Conservation (phyloP, 2,113 vertebrate species). For the Heliornis fulica region DNA sequence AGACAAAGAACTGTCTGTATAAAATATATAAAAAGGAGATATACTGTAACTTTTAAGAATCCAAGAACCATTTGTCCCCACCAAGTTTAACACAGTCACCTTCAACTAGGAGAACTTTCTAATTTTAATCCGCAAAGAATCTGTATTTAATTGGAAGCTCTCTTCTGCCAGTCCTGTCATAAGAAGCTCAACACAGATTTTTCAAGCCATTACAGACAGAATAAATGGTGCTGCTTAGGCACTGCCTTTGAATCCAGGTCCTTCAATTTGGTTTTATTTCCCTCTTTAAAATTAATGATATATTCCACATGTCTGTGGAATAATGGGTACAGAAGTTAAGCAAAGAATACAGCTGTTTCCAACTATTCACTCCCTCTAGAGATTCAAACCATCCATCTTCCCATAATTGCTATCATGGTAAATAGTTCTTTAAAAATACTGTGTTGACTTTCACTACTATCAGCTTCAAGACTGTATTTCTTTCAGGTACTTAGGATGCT, state of each 20-base stretch:
- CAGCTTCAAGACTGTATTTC: neutral
- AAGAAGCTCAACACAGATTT: conserved; percentile 12
- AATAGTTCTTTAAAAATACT: conserved; percentile 20
- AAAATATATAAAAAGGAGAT: conserved; percentile 6
- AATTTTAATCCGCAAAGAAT: neutral
- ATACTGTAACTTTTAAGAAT: neutral
- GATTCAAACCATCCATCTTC: conserved; percentile 30
- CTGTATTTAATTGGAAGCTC: conserved; percentile 34
- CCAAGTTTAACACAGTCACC: neutral
- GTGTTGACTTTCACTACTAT: neutral
- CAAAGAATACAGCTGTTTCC: neutral
- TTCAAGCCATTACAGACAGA: conserved; percentile 2
- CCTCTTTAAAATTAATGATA: conserved; percentile 58
- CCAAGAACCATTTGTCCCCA: conserved; percentile 11
- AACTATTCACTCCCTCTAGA: neutral
- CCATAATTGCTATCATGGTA: neutral
- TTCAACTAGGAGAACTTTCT: conserved; percentile 16
- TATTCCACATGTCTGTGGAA: conserved; percentile 16
- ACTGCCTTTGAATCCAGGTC: conserved; percentile 37
- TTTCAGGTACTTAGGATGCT: neutral
- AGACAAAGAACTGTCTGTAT: neutral
- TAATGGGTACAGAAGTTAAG: conserved; percentile 31
- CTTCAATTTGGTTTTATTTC: conserved; percentile 45
- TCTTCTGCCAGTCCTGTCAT: neutral
- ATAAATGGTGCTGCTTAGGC: conserved; percentile 3